Conservation (phyloP, 2,797 vertebrate genomes). For the Ctenopoma kingsleyae region DNA sequence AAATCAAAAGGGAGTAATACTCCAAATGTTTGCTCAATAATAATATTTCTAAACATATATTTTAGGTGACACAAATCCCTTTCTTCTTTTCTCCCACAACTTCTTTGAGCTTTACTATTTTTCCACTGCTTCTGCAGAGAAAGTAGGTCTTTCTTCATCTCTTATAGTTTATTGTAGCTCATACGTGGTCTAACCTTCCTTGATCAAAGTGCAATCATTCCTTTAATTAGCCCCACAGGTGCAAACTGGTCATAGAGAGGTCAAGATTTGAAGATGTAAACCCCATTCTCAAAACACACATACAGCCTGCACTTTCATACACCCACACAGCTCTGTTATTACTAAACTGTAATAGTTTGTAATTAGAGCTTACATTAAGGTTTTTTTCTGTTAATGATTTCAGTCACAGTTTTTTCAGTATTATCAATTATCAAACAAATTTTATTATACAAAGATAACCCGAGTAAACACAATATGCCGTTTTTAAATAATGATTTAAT, state of each 20-base stretch:
- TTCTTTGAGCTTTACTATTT: conserved; percentile 12
- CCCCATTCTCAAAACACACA: not conserved
- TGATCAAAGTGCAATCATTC: conserved; percentile 68
- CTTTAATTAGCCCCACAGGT: conserved; percentile 73
- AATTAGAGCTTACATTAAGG: conserved; percentile 20
- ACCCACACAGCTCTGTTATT: conserved; percentile 26
- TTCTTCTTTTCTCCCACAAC: conserved; percentile 32
- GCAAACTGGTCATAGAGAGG: conserved; percentile 47
- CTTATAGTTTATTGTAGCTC: conserved; percentile 36
- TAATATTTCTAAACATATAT: not conserved
- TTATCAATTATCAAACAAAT: too few relatives aligned
- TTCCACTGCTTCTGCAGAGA: conserved; percentile 5
- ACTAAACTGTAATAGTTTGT: not conserved
- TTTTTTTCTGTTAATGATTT: conserved; percentile 37
- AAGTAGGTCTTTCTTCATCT: conserved; percentile 41
- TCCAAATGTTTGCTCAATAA: not conserved
- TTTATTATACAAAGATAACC: too few relatives aligned
- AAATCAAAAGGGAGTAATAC: not conserved
- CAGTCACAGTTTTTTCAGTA: too few relatives aligned
- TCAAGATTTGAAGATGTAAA: conserved; percentile 34
- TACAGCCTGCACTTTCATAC: conserved; percentile 6
- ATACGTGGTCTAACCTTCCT: conserved; percentile 39
- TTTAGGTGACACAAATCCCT: conserved; percentile 20
- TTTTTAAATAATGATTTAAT: not conserved
- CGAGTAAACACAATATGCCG: too few relatives aligned